Percentiles rank a stretch among this genome's conserved stretches.
These are phyloP conservation scores for Caracal caracal DNA, from an alignment of 2,113 vertebrate species.

Conservation along the genomic window DNA sequence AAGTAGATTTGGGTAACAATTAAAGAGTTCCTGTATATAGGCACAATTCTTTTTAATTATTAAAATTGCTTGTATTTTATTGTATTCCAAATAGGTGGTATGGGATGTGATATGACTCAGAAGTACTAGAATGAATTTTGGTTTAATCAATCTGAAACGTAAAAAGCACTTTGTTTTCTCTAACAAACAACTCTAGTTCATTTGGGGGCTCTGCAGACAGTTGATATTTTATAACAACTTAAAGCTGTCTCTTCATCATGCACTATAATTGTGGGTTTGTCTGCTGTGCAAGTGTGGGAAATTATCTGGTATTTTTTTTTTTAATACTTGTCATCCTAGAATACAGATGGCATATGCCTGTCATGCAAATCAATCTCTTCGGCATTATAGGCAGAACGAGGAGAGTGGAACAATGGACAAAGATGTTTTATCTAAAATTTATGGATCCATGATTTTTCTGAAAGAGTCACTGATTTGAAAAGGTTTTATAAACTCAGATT, in stretches of 20 bases:
- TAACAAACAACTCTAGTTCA: constrained; percentile 47
- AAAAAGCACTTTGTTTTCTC: constrained; percentile 66
- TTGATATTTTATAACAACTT: constrained; percentile 46
- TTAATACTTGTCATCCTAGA: constrained; percentile 19
- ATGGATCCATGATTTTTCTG: constrained; percentile 25
- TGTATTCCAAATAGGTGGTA: constrained; percentile 59
- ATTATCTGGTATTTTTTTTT: constrained; percentile 21
- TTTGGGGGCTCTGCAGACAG: neutral
- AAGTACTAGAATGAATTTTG: constrained; percentile 61
- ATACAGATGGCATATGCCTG: neutral
- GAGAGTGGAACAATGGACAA: constrained; percentile 20
- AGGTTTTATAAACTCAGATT: constrained; percentile 49
- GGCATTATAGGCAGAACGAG: neutral
- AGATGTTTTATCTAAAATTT: constrained; percentile 17
- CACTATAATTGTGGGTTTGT: constrained; percentile 54
- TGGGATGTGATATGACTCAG: constrained; percentile 62
- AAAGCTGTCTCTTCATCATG: constrained; percentile 28
- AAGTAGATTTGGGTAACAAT: constrained; percentile 22
- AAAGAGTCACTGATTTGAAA: constrained; percentile 36
- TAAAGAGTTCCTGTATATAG: constrained; percentile 21
- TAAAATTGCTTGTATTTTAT: constrained; percentile 62
- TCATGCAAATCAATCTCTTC: neutral
- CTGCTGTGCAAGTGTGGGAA: neutral
- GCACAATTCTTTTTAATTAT: constrained; percentile 67
- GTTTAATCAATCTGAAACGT: constrained; percentile 63